Percentiles rank a stretch among this genome's conserved stretches.
Conservation (phyloP, 2,797 vertebrate species). For the Sphenopsis melanotis region DNA sequence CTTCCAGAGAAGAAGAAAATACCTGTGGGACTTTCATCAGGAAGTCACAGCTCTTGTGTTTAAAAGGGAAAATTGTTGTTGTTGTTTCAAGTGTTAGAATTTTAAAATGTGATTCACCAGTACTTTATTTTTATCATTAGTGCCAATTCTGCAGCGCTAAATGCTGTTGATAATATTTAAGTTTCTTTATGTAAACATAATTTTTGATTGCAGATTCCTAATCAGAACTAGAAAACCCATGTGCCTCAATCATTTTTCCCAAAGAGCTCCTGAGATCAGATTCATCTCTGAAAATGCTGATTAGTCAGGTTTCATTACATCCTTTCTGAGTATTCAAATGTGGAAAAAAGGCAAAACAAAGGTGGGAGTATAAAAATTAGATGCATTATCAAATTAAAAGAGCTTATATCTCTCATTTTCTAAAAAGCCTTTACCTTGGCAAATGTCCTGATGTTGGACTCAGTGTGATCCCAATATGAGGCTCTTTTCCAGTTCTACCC, state of each 20-base stretch:
- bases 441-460: neutral
- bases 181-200: constrained; percentile 45
- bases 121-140: constrained; percentile 66
- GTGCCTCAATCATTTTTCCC: constrained; percentile 2
- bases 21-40: constrained; percentile 70
- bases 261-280: neutral
- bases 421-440: neutral
- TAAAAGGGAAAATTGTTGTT: constrained; percentile 63
- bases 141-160: constrained; percentile 44
- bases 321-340: constrained; percentile 17
- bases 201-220: constrained; percentile 21
- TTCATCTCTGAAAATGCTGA: constrained; percentile 37
- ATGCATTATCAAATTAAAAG: neutral
- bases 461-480: neutral
- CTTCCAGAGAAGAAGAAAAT: constrained; percentile 66
- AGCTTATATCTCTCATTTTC: neutral
- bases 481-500: neutral
- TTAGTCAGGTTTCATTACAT: constrained; percentile 9
- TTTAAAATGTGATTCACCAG: constrained; percentile 57
- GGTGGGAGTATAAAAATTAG: neutral
- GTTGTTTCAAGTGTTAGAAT: constrained; percentile 66
- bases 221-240: neutral
- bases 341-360: neutral
- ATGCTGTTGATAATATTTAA: constrained; percentile 51
- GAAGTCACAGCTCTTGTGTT: constrained; percentile 67